Conservation (phyloP, 2,113 vertebrate genomes). For the Burhinus oedicnemus region DNA sequence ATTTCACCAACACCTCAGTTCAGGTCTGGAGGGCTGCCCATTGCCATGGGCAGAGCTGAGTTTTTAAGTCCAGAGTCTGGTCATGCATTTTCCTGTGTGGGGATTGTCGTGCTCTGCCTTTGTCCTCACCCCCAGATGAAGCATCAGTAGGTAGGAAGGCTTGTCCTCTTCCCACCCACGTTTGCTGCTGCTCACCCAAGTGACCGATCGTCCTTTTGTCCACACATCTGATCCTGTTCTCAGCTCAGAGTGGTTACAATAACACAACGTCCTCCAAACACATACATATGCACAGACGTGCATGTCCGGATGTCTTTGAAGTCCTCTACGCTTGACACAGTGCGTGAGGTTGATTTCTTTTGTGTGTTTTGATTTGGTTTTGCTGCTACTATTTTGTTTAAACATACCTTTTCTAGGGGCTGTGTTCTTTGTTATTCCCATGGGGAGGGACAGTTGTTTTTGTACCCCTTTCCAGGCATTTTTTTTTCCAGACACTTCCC, state of each 20-base stretch:
- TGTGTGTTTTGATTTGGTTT: background rate
- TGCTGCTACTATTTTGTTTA: background rate
- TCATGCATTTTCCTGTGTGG: background rate
- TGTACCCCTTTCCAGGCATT: background rate
- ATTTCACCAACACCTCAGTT: background rate
- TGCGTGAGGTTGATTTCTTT: background rate
- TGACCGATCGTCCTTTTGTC: background rate
- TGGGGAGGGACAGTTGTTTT: background rate
- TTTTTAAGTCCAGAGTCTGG: background rate
- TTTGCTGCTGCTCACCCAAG: background rate
- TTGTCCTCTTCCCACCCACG: background rate
- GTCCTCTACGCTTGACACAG: background rate
- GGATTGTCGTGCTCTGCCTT: background rate
- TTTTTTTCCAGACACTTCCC: background rate
- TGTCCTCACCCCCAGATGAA: background rate
- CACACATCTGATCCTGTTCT: background rate
- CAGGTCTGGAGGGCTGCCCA: background rate
- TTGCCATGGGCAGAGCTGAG: background rate
- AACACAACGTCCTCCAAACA: background rate
- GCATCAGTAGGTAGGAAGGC: background rate
- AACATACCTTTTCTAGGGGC: background rate
- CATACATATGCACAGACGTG: background rate
- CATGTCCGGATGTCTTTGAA: constrained; percentile 5
- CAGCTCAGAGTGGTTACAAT: background rate
- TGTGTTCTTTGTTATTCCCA: background rate